A percentile compares a stretch with the other conserved stretches of the same genome.
Conservation (phyloP, 2,113 vertebrate species). For the Nerophis lumbriciformis region DNA sequence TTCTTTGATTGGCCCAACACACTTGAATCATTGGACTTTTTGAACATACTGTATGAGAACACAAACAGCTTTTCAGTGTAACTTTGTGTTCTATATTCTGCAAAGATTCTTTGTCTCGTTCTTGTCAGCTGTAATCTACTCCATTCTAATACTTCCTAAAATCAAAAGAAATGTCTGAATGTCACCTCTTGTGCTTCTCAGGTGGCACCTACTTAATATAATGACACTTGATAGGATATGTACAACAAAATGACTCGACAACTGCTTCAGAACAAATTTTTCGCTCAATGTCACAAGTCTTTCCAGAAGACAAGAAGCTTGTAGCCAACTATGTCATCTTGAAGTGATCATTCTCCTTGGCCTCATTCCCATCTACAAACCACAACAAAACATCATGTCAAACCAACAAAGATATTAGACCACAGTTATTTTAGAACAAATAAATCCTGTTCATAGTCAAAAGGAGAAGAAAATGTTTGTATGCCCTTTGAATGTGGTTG, state of each 20-base stretch:
- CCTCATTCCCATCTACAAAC: not conserved
- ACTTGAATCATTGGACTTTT: not conserved
- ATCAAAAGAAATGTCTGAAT: not conserved
- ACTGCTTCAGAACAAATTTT: slow-evolving; percentile 1
- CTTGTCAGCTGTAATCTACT: not conserved
- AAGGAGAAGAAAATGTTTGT: too few species aligned
- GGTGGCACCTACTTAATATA: not conserved
- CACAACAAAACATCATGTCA: too few species aligned
- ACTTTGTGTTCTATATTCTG: not conserved
- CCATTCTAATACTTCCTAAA: too few species aligned
- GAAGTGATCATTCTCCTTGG: not conserved
- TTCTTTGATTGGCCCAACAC: not conserved
- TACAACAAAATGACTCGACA: slow-evolving; percentile 5
- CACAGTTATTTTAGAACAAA: too few species aligned
- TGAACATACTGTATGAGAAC: not conserved
- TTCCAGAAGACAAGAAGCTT: not conserved
- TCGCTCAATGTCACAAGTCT: not conserved
- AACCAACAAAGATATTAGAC: too few species aligned
- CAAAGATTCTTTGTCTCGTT: not conserved
- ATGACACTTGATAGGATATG: not conserved
- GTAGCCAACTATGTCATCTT: slow-evolving; percentile 1
- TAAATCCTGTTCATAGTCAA: too few species aligned
- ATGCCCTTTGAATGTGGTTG: too few species aligned
- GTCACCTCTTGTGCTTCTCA: not conserved
- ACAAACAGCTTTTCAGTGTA: not conserved